These are phyloP conservation scores for Chlorodrepanis virens DNA, from an alignment of 2,113 vertebrate genomes.

Conservation along the genomic window DNA sequence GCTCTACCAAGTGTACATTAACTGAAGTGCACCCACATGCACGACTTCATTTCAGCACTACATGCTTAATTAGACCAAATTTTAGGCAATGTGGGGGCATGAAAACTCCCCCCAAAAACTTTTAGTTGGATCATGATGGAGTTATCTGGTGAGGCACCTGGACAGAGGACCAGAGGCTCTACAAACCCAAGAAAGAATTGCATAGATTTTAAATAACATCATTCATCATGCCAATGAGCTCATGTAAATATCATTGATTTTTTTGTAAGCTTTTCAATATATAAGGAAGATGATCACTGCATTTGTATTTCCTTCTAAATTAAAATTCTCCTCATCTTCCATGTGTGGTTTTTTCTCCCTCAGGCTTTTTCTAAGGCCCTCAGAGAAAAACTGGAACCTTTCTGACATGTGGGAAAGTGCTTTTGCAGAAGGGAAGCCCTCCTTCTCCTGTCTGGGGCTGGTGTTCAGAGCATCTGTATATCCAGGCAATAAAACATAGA, in stretches of 20 bases:
- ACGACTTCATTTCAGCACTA: neutral
- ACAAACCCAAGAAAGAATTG: neutral
- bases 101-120: neutral
- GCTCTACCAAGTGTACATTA: neutral
- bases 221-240: neutral
- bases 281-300: neutral
- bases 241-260: neutral
- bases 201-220: neutral
- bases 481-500: neutral
- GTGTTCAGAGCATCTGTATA: accelerated
- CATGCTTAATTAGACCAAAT: neutral
- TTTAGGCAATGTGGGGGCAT: neutral
- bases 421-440: neutral
- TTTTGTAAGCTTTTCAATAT: neutral
- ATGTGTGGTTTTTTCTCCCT: neutral
- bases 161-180: neutral
- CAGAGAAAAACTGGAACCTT: neutral
- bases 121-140: neutral
- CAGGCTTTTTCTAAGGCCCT: neutral
- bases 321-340: neutral
- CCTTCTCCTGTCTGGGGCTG: neutral
- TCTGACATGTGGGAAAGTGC: neutral
- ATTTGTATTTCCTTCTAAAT: neutral
- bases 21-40: neutral
- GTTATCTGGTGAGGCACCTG: neutral